These are phyloP conservation scores for Oreochromis spilurus DNA, from an alignment of 2,113 vertebrate genomes.

Conservation along the genomic window DNA sequence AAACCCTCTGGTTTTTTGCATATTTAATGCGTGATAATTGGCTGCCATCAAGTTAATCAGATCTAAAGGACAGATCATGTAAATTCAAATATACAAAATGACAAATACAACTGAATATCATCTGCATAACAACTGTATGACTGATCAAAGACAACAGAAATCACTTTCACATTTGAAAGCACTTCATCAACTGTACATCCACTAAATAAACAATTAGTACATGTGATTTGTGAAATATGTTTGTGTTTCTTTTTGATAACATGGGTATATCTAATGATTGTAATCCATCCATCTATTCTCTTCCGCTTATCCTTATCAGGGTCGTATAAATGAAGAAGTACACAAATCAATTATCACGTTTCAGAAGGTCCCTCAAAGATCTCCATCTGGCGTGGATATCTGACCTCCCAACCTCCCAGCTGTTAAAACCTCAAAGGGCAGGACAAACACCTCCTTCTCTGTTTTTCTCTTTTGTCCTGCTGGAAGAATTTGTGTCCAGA, in stretches of 20 bases:
- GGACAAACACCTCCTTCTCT: neutral
- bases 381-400: neutral
- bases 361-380: neutral
- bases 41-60: neutral
- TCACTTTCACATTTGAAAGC: neutral
- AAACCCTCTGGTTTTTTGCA: neutral
- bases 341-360: neutral
- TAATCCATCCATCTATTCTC: neutral
- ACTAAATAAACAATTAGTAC: neutral
- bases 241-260: neutral
- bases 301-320: neutral
- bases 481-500: neutral
- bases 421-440: neutral
- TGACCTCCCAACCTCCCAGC: neutral
- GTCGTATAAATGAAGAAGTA: neutral
- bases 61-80: neutral
- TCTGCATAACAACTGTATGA: neutral
- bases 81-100: neutral
- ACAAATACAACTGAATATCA: neutral
- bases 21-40: neutral
- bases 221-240: neutral
- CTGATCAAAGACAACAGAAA: neutral
- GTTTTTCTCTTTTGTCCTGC: neutral
- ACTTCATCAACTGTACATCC: neutral
- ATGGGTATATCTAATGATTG: neutral